phyloP scores from a whole-genome alignment of 2,888 invertebrate species.

The Drosophila pseudotalamancana region DNA sequence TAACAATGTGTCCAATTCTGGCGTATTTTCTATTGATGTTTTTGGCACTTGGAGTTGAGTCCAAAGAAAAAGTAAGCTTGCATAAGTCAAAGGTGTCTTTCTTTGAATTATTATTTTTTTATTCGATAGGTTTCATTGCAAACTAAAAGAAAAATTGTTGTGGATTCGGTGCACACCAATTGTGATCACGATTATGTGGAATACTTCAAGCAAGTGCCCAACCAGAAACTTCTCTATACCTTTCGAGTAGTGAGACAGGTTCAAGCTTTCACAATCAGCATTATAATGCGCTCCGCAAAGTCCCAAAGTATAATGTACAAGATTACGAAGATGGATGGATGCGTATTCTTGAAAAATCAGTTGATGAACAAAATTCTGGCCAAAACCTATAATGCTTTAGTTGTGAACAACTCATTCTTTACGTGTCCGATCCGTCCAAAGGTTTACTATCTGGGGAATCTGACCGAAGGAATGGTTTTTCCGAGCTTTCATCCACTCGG shows the following conservation, averaged over 20 bases:
- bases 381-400: constrained; percentile 9
- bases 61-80: background rate
- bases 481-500: constrained; percentile 20
- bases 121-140: constrained; percentile 1
- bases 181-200: constrained; percentile 45
- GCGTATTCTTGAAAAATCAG: constrained; percentile 36
- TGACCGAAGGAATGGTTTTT: background rate
- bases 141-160: background rate
- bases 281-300: constrained; percentile 4
- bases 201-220: constrained; percentile 20
- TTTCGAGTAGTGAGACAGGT: constrained; percentile 28
- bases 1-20: constrained; percentile 8
- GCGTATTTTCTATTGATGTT: constrained; percentile 4
- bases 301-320: constrained; percentile 27
- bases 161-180: constrained; percentile 26
- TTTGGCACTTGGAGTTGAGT: background rate
- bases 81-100: background rate
- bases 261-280: constrained; percentile 7
- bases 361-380: constrained; percentile 30
- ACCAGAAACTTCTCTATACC: constrained; percentile 5
- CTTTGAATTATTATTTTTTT: background rate
- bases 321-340: constrained; percentile 33
- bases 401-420: constrained; percentile 41
- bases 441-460: constrained; percentile 35
- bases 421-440: constrained; percentile 42